phyloP scores from a whole-genome alignment of 64 coral and sea anemone species.

The Stylophora pistillata region DNA sequence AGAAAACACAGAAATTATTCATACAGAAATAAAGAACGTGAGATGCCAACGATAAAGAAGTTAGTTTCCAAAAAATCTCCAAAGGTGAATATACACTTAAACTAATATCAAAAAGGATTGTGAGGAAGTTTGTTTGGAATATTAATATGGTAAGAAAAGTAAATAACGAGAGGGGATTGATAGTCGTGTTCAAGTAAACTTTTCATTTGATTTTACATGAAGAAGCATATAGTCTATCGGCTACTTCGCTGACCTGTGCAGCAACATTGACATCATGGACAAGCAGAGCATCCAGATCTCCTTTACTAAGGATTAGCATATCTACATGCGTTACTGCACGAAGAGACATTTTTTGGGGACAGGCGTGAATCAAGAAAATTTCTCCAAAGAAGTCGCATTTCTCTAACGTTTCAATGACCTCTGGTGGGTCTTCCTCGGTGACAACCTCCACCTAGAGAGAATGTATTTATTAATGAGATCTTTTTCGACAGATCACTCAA shows the following conservation, averaged over 20 bases:
- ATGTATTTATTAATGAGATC: not conserved
- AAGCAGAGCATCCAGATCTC: constrained; percentile 68
- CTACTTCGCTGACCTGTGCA: constrained; percentile 54
- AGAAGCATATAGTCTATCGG: constrained; percentile 45
- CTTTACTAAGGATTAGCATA: constrained; percentile 71
- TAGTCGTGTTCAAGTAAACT: not conserved
- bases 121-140: too few relatives aligned
- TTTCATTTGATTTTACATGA: not conserved
- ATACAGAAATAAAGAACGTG: too few relatives aligned
- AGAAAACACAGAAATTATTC: too few relatives aligned
- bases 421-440: constrained; percentile 71
- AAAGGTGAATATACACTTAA: too few relatives aligned
- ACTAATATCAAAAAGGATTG: too few relatives aligned
- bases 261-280: constrained; percentile 48
- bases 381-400: constrained; percentile 72
- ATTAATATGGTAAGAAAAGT: not conserved
- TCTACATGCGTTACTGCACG: constrained; percentile 82
- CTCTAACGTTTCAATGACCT: constrained; percentile 81
- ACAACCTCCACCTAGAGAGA: constrained; percentile 70
- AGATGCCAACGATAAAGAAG: too few relatives aligned
- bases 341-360: constrained; percentile 67
- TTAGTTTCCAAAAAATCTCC: too few relatives aligned
- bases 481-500: too few relatives aligned
- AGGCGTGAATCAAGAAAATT: constrained; percentile 58
- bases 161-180: not conserved